phyloP scores from a whole-genome alignment of 2,113 vertebrate genomes.

The Redunca redunca region DNA sequence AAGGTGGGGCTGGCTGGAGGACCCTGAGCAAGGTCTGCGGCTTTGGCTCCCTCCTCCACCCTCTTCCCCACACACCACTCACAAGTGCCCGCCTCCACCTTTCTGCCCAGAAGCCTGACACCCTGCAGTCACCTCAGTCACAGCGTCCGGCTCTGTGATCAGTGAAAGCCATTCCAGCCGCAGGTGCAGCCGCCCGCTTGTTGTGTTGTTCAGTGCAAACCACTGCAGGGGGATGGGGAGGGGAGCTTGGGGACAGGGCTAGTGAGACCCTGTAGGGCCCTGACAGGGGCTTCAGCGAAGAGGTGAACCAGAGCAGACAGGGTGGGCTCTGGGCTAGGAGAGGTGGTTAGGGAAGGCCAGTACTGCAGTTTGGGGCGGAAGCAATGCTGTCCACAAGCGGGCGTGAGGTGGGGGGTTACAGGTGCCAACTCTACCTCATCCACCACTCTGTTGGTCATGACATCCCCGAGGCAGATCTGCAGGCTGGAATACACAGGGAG shows the following conservation, averaged over 20 bases:
- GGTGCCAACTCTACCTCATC: conserved; percentile 85
- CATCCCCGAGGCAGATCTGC: conserved; percentile 89
- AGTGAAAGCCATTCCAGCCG: conserved; percentile 94
- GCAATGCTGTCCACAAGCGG: background rate
- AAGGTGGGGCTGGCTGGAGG: background rate
- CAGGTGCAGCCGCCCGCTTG: conserved; percentile 86
- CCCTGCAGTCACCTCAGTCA: conserved; percentile 75
- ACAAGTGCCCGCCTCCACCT: no score
- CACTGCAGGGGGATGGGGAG: conserved; percentile 80
- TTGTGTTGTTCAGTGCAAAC: conserved; percentile 86
- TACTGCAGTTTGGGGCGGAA: background rate
- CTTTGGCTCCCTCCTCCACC: background rate
- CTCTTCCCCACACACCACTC: background rate
- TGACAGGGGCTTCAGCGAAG: background rate
- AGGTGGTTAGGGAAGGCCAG: no score
- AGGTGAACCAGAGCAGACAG: background rate
- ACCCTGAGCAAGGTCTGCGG: background rate
- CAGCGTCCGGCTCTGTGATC: conserved; percentile 75
- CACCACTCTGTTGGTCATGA: conserved; percentile 88
- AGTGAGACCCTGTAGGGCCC: background rate
- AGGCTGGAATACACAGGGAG: conserved; percentile 78
- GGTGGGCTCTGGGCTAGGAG: background rate
- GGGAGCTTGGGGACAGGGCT: background rate
- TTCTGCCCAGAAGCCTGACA: background rate
- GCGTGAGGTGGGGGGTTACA: background rate